These are phyloP conservation scores for Oncopeltus fasciatus DNA, from an alignment of 1,140 invertebrate genomes.

Conservation along the genomic window DNA sequence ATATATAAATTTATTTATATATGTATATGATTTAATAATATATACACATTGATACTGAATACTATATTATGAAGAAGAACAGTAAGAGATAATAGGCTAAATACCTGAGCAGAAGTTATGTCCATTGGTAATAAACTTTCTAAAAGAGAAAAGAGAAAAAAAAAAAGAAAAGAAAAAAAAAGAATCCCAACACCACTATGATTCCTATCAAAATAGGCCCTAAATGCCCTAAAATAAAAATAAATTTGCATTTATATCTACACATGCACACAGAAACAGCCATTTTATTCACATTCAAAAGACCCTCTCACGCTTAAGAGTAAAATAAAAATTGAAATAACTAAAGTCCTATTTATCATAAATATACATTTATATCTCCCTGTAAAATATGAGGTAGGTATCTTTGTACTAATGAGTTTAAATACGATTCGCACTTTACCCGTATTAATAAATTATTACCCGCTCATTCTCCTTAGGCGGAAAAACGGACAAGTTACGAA, in stretches of 20 bases:
- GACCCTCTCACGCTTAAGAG: not conserved
- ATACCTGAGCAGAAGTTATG: constrained; percentile 1
- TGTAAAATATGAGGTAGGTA: constrained; percentile 17
- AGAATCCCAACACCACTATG: not conserved
- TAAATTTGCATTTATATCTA: too few relatives aligned
- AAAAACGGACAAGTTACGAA: constrained; percentile 3
- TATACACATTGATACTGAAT: not conserved
- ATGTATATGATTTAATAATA: too few relatives aligned
- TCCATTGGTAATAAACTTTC: too few relatives aligned
- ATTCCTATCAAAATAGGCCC: not conserved
- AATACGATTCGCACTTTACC: constrained; percentile 4
- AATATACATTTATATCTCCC: constrained; percentile 8
- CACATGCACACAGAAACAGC: not conserved
- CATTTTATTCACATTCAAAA: not conserved
- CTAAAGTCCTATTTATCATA: constrained; percentile 3
- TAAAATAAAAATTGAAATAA: constrained; percentile 2
- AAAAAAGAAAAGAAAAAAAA: not conserved
- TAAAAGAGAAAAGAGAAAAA: too few relatives aligned
- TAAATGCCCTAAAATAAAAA: not conserved
- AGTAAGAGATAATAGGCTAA: not conserved
- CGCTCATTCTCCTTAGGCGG: constrained; percentile 6
- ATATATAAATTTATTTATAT: not conserved
- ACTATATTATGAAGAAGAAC: not conserved
- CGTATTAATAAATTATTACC: not conserved
- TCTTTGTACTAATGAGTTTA: constrained; percentile 17